phyloP scores from a whole-genome alignment of 2,113 vertebrate species.

The Prunella fulvescens region DNA sequence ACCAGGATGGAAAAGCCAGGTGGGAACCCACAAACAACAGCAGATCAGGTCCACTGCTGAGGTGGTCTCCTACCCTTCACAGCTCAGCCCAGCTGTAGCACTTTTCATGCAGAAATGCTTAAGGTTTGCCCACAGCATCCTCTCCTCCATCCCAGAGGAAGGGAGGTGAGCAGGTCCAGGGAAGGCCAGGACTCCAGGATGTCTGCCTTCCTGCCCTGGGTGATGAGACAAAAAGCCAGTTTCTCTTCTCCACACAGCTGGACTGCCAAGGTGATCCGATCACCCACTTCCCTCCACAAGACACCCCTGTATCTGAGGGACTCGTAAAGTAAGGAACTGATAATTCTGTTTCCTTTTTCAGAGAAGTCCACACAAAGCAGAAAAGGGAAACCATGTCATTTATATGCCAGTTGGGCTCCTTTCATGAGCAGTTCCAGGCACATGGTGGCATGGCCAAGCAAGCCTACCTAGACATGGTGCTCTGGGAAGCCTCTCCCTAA shows the following conservation, averaged over 20 bases:
- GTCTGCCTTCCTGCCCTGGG: not conserved
- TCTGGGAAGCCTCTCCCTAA: too few relatives aligned
- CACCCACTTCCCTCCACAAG: not conserved
- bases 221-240: not conserved
- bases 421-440: too few relatives aligned
- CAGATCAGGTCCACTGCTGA: not conserved
- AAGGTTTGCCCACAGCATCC: not conserved
- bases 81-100: not conserved
- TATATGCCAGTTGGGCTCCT: too few relatives aligned
- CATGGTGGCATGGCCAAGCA: too few relatives aligned
- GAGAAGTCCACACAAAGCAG: not conserved
- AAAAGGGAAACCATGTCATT: not conserved
- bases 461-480: too few relatives aligned
- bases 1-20: rapidly evolving
- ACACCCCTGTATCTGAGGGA: not conserved
- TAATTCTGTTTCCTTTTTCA: slow-evolving; percentile 7
- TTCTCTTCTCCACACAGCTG: not conserved
- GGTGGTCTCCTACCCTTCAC: not conserved
- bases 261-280: not conserved
- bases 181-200: not conserved
- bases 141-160: not conserved
- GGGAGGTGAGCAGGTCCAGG: not conserved
- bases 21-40: not conserved
- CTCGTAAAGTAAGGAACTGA: not conserved
- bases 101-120: not conserved